phyloP scores from a whole-genome alignment of 2,888 invertebrate species.

The Arctia plantaginis region DNA sequence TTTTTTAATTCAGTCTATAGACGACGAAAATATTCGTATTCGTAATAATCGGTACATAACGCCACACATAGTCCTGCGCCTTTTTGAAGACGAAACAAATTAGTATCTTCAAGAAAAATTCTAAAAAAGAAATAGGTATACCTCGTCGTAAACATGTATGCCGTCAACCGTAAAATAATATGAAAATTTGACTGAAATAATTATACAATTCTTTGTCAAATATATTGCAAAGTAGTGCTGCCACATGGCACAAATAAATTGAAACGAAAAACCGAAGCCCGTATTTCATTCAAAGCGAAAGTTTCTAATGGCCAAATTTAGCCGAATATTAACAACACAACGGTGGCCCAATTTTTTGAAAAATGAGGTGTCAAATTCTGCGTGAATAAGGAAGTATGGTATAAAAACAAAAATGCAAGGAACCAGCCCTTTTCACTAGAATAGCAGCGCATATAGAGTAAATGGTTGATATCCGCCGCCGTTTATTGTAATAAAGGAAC shows the following conservation, averaged over 20 bases:
- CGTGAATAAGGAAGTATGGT: conserved; percentile 14
- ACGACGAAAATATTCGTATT: no score
- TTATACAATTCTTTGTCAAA: background rate
- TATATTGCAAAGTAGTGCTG: background rate
- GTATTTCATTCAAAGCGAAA: conserved; percentile 26
- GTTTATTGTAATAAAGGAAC: background rate
- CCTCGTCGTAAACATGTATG: no score
- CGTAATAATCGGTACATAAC: no score
- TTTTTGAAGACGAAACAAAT: background rate
- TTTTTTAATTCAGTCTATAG: no score
- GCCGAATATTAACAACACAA: conserved; percentile 30
- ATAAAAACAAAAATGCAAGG: background rate
- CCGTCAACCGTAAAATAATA: no score
- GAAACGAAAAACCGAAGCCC: conserved; percentile 23
- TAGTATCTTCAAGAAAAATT: background rate
- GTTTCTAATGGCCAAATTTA: conserved; percentile 33
- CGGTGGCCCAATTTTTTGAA: conserved; percentile 34
- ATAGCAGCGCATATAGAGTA: background rate
- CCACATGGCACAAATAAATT: conserved; percentile 16
- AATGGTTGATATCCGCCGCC: background rate
- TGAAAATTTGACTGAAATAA: background rate
- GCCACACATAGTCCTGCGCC: no score
- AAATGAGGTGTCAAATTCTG: conserved; percentile 41
- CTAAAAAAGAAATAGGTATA: no score
- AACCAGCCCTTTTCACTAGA: background rate